Conservation (phyloP, 2,888 invertebrate species). For the Xanthorhoe spadicearia region DNA sequence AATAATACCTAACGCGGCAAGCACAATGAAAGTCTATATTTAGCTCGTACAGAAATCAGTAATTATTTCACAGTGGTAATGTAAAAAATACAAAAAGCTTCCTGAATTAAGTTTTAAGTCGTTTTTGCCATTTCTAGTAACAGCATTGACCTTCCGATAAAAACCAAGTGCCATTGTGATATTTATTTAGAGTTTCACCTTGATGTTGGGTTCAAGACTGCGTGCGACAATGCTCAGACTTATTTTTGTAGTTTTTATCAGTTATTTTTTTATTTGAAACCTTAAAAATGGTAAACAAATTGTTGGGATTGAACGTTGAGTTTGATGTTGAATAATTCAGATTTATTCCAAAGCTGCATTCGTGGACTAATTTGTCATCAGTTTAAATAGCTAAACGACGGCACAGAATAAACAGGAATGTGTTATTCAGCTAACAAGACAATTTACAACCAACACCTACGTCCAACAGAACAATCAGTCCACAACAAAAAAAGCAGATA, state of each 20-base stretch:
- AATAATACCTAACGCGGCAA: background rate
- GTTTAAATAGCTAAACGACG: background rate
- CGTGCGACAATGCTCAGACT: constrained; percentile 11
- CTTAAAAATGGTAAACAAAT: background rate
- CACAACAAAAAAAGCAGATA: background rate
- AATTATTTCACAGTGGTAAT: background rate
- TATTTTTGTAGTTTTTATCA: constrained; percentile 25
- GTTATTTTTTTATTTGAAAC: constrained; percentile 8
- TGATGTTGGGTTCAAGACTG: constrained; percentile 36
- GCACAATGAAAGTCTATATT: constrained; percentile 1
- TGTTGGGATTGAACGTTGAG: background rate
- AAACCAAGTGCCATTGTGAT: constrained; percentile 38
- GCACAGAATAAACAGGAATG: background rate
- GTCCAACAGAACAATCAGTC: background rate
- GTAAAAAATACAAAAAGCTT: constrained; percentile 18
- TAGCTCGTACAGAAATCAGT: constrained; percentile 5
- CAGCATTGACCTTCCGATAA: constrained; percentile 40
- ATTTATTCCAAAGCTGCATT: background rate
- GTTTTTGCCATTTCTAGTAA: constrained; percentile 38
- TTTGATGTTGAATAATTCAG: background rate
- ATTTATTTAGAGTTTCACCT: constrained; percentile 36
- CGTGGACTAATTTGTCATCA: background rate
- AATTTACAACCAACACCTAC: constrained; percentile 1
- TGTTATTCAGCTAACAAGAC: background rate
- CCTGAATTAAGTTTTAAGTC: constrained; percentile 19